Base-by-base conservation (phyloP, 2,888 invertebrate genomes). In the Hymenopus coronatus region DNA sequence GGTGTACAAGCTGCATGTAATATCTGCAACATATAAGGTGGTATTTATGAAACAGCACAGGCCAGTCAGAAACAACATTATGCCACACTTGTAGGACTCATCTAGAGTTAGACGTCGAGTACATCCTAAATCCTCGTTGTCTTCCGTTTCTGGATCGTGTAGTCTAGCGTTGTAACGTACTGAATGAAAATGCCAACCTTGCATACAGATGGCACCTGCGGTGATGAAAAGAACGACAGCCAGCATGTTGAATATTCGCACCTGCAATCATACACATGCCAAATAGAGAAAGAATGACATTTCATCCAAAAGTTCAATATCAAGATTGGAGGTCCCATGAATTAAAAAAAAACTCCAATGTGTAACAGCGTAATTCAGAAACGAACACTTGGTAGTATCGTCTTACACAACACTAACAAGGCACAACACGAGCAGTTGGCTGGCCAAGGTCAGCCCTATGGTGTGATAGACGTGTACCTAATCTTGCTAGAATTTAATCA, bases 241-340 rank as follows among this genome's bases (percentile, higher is more conserved):
- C 9, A 93, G 90, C 8, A 91, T 88, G 88, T 91, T 91, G 90
- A 92, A 93, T 30, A 92, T 92, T 84, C 92, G 91, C 3, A 90
- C 88, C 90, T 90, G 90, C 14, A 84, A 30, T 70, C 9, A 70
- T 14, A 28, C 2, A 28, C 2, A 30, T 8, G 8, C 33, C 6
- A 33, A 4, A n/a, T n/a, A n/a, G n/a, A n/a, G n/a, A n/a, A n/a
- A n/a, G n/a, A n/a, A n/a, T n/a, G n/a, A n/a, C n/a, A n/a, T n/a
- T n/a, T n/a, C n/a, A n/a, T n/a, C n/a, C n/a, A n/a, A n/a, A n/a
- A n/a, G n/a, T n/a, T n/a, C n/a, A n/a, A n/a, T n/a, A n/a, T n/a
- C n/a, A n/a, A n/a, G n/a, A n/a, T n/a, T n/a, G n/a, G n/a, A n/a
- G n/a, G n/a, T n/a, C n/a, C n/a, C n/a, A n/a, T n/a, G n/a, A n/a